Base-by-base conservation (phyloP, 2,888 invertebrate species). In the Sycophila texana region DNA sequence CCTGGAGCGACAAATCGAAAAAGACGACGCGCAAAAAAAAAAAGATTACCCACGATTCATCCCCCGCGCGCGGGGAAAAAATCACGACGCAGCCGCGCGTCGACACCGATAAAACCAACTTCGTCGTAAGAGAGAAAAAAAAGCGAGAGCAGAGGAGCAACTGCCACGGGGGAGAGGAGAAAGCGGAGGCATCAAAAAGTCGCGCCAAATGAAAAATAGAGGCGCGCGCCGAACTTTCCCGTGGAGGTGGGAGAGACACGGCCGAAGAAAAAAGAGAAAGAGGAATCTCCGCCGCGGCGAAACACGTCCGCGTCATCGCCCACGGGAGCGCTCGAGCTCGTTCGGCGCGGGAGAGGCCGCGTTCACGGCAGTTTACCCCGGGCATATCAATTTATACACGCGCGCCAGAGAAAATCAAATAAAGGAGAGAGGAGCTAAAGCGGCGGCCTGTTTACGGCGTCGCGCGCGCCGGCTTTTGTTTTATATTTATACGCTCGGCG, bases 311-410 rank as follows among this genome's bases (percentile, higher is more conserved):
- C 79, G 76, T 75, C 76, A 72, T 79, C 80, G 76, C 74, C 82
- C 81, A 65, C 60, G 80, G 80, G 82, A 83, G 70, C 83, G 73
- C 80, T 83, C 80, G 77, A 65, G 74, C 79, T 79, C n/a, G 39
- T 39, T 39, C 39, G 10, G 39, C 39, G 39, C 39, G 39, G 39
- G 39, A 10, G 39, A 39, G 39, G 39, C 39, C 39, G 39, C 39
- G 39, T 84, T 83, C 83, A 77, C 77, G 81, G 82, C 81, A 81
- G 77, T 83, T 81, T 82, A 82, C 78, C 78, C 74, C 66, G 30
- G 18, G 84, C 84, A 84, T 87, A 87, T 87, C 86, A 86, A 87
- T 88, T 86, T 87, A 87, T 86, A 84, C 84, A 79, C 74, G 53
- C 63, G 60, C 70, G 67, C 55, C 82, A 81, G 84, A 63, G 83